These are phyloP conservation scores for Danaus melanippus DNA, from an alignment of 1,140 invertebrate genomes.

Conservation along the genomic window DNA sequence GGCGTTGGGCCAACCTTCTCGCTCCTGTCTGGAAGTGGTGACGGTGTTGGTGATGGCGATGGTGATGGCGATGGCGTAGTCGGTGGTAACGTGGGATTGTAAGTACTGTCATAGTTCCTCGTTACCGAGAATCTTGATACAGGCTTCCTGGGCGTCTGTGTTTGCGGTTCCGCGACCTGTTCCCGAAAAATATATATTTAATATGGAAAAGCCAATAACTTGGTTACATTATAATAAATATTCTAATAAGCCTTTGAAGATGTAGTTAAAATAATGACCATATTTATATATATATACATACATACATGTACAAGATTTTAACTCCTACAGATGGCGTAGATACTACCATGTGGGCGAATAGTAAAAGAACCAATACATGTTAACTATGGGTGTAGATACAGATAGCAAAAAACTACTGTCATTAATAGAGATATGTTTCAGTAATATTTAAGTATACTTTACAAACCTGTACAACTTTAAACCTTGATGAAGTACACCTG, in stretches of 20 bases:
- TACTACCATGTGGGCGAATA: too few relatives aligned
- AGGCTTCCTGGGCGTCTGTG: conserved; percentile 32
- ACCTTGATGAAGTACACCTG: conserved; percentile 43
- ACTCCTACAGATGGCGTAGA: too few relatives aligned
- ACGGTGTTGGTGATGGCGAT: conserved; percentile 15
- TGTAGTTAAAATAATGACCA: too few relatives aligned
- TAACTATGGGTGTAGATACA: too few relatives aligned
- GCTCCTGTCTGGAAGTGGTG: conserved; percentile 10
- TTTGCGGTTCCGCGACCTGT: conserved; percentile 54
- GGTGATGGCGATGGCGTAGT: conserved; percentile 22
- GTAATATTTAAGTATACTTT: neutral
- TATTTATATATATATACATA: too few relatives aligned
- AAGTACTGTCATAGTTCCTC: conserved; percentile 55
- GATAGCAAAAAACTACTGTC: too few relatives aligned
- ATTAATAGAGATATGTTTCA: too few relatives aligned
- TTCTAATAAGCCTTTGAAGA: too few relatives aligned
- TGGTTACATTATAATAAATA: neutral
- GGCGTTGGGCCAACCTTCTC: too few relatives aligned
- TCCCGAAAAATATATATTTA: conserved; percentile 8
- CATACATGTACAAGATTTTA: too few relatives aligned
- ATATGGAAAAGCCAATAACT: neutral
- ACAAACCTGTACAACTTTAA: conserved; percentile 58
- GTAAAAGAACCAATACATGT: too few relatives aligned
- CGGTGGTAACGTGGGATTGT: conserved; percentile 34
- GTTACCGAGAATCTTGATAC: conserved; percentile 60